Conservation (phyloP, 2,113 vertebrate species). For the Tachuris rubrigastra region DNA sequence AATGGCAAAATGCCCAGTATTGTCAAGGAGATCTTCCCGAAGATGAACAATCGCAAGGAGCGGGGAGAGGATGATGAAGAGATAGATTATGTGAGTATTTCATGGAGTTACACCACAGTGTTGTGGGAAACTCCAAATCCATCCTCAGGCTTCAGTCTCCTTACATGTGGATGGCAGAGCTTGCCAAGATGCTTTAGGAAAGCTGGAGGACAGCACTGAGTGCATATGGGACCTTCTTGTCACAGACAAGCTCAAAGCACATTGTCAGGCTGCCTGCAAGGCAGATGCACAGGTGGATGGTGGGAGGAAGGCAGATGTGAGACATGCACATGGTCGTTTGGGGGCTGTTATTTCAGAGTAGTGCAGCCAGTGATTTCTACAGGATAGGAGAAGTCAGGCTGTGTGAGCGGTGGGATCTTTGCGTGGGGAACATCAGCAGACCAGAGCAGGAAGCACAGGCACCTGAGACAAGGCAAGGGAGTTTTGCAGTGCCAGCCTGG, state of each 20-base stretch:
- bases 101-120: neutral
- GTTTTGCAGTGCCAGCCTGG: neutral
- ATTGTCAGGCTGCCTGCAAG: neutral
- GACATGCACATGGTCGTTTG: rapidly evolving
- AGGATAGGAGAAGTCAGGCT: slow-evolving; percentile 78
- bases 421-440: neutral
- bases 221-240: neutral
- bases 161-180: neutral
- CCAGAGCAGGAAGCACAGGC: neutral
- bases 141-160: neutral
- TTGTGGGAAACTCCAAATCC: neutral
- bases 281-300: neutral
- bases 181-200: neutral
- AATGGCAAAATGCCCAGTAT: slow-evolving; percentile 86
- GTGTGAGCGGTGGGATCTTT: slow-evolving; percentile 67
- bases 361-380: neutral
- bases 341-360: neutral
- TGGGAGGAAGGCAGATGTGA: neutral
- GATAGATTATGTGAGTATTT: slow-evolving; percentile 89
- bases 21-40: slow-evolving; percentile 88
- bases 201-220: neutral
- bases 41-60: slow-evolving; percentile 86
- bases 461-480: neutral
- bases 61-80: slow-evolving; percentile 86
- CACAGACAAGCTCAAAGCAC: neutral